Conservation (phyloP, 1,140 invertebrate species). For the Metopolophium dirhodum region DNA sequence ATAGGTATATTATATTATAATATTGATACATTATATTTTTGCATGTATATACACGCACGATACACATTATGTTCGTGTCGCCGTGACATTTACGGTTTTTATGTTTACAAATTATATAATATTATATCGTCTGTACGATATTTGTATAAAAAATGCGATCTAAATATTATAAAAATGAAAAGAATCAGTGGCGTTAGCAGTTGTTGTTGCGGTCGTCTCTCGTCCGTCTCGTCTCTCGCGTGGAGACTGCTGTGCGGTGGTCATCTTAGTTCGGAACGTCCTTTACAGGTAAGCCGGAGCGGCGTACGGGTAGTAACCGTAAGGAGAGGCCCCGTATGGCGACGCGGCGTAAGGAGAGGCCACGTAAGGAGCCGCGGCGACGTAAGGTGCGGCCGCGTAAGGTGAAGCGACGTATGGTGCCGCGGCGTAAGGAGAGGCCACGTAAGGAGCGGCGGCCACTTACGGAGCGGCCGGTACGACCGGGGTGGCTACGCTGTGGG, state of each 20-base stretch:
- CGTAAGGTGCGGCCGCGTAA: constrained; percentile 59
- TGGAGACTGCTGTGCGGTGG: not conserved
- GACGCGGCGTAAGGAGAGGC: not conserved
- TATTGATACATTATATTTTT: not conserved
- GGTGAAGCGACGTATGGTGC: not conserved
- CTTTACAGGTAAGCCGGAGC: constrained; percentile 22
- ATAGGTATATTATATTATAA: too few species aligned
- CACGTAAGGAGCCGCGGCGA: constrained; percentile 59
- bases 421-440: too few species aligned
- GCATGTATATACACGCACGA: not conserved
- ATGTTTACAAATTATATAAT: not conserved
- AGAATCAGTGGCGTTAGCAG: not conserved
- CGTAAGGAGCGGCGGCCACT: constrained; percentile 63
- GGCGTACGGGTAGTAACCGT: constrained; percentile 25
- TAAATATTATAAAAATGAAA: not conserved
- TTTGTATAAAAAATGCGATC: not conserved
- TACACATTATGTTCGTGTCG: not conserved
- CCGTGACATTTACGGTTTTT: not conserved
- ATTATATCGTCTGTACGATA: too few species aligned
- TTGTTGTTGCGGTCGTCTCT: not conserved
- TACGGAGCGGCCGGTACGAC: constrained; percentile 64
- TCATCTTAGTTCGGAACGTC: not conserved
- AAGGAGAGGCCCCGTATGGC: constrained; percentile 58
- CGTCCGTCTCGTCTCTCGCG: not conserved
- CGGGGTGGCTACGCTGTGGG: constrained; percentile 69